phyloP scores from a whole-genome alignment of 2,797 vertebrate genomes.

The Hylomyscus alleni region DNA sequence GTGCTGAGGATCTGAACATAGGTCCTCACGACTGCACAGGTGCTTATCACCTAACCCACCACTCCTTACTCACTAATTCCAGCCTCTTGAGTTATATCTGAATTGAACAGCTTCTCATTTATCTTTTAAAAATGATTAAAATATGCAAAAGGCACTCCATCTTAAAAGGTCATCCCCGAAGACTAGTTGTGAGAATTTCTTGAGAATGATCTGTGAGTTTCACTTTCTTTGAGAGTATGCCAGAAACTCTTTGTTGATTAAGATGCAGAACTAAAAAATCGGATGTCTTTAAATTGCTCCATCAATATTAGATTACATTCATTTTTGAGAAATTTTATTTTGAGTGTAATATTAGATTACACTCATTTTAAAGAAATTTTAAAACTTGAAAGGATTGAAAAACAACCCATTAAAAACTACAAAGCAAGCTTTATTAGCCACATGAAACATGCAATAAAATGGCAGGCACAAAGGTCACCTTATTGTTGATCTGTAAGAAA shows the following conservation, averaged over 20 bases:
- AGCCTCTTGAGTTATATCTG: neutral
- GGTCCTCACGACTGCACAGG: neutral
- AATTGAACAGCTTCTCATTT: slow-evolving; percentile 55
- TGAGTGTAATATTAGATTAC: neutral
- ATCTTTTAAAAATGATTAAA: slow-evolving; percentile 55
- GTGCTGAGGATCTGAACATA: neutral
- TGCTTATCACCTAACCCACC: too few species aligned
- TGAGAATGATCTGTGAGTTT: neutral
- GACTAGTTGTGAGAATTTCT: neutral
- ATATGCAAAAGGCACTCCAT: neutral
- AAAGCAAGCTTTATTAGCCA: neutral
- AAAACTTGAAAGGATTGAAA: slow-evolving; percentile 40
- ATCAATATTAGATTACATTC: neutral
- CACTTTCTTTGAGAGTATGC: neutral
- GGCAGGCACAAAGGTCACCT: neutral
- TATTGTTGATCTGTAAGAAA: slow-evolving; percentile 12
- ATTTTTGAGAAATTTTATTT: neutral
- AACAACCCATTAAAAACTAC: neutral
- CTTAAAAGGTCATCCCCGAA: slow-evolving; percentile 34
- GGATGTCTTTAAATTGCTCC: slow-evolving; percentile 21
- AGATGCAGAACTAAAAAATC: neutral
- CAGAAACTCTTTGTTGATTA: slow-evolving; percentile 19
- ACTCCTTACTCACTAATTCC: neutral
- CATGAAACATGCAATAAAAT: neutral
- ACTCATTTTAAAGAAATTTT: neutral